Percentiles rank a stretch among this genome's conserved stretches.
These are phyloP conservation scores for Scotopteryx bipunctaria DNA, from an alignment of 2,888 invertebrate species.

Conservation along the genomic window DNA sequence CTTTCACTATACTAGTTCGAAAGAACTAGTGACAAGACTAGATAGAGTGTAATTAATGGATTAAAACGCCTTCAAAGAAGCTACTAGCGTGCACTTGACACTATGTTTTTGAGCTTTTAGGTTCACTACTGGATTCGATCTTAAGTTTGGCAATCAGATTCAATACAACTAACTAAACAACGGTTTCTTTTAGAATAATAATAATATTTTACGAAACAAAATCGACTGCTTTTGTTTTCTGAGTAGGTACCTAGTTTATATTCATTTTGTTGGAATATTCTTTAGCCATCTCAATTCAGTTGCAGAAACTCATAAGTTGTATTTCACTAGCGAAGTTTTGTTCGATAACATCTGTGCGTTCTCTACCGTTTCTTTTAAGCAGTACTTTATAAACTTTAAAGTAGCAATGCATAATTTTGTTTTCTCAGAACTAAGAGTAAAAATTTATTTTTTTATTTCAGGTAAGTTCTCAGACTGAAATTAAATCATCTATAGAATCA, in stretches of 20 bases:
- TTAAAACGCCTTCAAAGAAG: too few relatives aligned
- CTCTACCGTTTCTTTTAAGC: conserved; percentile 24
- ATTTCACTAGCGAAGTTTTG: conserved; percentile 31
- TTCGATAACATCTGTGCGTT: conserved; percentile 37
- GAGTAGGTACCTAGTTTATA: conserved; percentile 14
- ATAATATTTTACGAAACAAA: conserved; percentile 1
- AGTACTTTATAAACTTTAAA: conserved; percentile 20
- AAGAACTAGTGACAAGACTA: too few relatives aligned
- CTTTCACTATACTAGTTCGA: too few relatives aligned
- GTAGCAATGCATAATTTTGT: conserved; percentile 10
- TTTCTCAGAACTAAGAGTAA: neutral
- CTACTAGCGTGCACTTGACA: too few relatives aligned
- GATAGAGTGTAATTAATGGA: too few relatives aligned
- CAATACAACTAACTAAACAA: too few relatives aligned
- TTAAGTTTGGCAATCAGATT: too few relatives aligned
- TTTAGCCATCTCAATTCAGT: conserved; percentile 28
- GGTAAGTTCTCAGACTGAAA: conserved; percentile 22
- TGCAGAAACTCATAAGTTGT: conserved; percentile 36
- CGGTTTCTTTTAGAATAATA: too few relatives aligned
- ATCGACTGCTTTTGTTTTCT: conserved; percentile 20
- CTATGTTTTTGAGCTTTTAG: too few relatives aligned
- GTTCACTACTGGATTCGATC: too few relatives aligned
- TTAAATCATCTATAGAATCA: neutral
- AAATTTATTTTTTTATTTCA: conserved; percentile 25
- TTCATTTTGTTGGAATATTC: conserved; percentile 26